A percentile compares a stretch with the other conserved stretches of the same genome.
These are phyloP conservation scores for Stenotaenia linearis DNA, from an alignment of 2,888 invertebrate species.

Conservation along the genomic window DNA sequence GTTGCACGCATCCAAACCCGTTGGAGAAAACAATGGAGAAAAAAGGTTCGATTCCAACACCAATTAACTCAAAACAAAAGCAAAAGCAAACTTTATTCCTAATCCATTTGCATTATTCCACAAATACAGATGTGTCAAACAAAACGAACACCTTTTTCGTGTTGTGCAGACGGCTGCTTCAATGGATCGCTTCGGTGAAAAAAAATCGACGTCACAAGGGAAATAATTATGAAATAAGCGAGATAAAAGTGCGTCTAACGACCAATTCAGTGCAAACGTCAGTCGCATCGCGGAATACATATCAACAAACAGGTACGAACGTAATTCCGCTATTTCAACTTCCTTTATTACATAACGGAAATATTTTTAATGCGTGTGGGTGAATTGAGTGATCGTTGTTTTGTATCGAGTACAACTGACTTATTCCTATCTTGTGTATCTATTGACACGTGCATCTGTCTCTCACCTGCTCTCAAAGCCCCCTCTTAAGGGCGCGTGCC, in stretches of 20 bases:
- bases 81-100: no score
- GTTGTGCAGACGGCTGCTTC: not conserved
- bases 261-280: not conserved
- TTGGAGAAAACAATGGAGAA: not conserved
- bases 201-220: not conserved
- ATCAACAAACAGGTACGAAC: not conserved
- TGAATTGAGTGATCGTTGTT: not conserved
- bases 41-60: not conserved
- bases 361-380: not conserved
- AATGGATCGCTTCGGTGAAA: not conserved
- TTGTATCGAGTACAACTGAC: not conserved
- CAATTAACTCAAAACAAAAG: no score
- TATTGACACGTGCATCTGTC: constrained; percentile 17
- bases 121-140: not conserved
- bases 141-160: not conserved
- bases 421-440: not conserved
- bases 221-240: not conserved
- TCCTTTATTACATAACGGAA: not conserved
- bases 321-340: not conserved
- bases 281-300: not conserved
- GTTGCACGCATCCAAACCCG: not conserved
- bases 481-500: not conserved
- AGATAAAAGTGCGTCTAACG: not conserved
- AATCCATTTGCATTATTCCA: not conserved
- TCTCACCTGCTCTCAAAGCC: not conserved